These are phyloP conservation scores for Mystacides longicornis DNA, from an alignment of 2,888 invertebrate genomes.

Conservation along the genomic window DNA sequence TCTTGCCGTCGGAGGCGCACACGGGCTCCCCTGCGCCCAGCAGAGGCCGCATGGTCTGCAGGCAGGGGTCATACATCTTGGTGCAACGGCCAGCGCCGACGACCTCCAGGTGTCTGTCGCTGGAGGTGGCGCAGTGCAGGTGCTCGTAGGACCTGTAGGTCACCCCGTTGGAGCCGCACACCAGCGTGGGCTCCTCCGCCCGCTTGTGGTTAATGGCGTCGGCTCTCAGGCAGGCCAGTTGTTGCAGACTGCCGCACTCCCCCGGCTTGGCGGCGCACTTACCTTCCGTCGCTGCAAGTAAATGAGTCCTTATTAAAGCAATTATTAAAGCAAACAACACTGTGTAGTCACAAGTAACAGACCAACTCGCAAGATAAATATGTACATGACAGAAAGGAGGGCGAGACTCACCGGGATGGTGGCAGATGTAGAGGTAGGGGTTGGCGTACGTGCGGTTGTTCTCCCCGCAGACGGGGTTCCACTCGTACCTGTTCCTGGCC, in stretches of 20 bases:
- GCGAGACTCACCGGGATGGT: slow-evolving; percentile 25
- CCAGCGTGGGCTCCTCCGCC: slow-evolving; percentile 24
- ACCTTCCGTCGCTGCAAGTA: slow-evolving; percentile 22
- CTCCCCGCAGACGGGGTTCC: slow-evolving; percentile 30
- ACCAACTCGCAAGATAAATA: not conserved
- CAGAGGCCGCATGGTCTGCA: slow-evolving; percentile 28
- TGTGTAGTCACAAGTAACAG: too few species aligned
- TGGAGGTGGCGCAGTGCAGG: slow-evolving; percentile 29
- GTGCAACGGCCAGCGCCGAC: slow-evolving; percentile 26
- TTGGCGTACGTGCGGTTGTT: slow-evolving; percentile 30
- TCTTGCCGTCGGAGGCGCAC: slow-evolving; percentile 29
- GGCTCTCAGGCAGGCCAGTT: slow-evolving; percentile 21
- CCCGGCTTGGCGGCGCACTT: slow-evolving; percentile 26
- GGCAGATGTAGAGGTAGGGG: slow-evolving; percentile 31
- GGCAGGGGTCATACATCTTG: slow-evolving; percentile 27
- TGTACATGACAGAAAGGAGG: not conserved
- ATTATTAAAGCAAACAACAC: too few species aligned
- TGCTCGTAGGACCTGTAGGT: slow-evolving; percentile 30
- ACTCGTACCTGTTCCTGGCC: slow-evolving; percentile 29
- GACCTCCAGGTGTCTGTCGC: slow-evolving; percentile 27
- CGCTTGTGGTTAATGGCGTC: slow-evolving; percentile 22
- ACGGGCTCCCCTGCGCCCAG: slow-evolving; percentile 28
- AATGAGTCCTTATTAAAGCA: not conserved
- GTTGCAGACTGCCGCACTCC: slow-evolving; percentile 21
- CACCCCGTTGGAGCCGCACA: slow-evolving; percentile 31